A percentile compares a stretch with the other conserved stretches of the same genome.
phyloP scores from a whole-genome alignment of 2,113 vertebrate species.

The Pseudonaja textilis region DNA sequence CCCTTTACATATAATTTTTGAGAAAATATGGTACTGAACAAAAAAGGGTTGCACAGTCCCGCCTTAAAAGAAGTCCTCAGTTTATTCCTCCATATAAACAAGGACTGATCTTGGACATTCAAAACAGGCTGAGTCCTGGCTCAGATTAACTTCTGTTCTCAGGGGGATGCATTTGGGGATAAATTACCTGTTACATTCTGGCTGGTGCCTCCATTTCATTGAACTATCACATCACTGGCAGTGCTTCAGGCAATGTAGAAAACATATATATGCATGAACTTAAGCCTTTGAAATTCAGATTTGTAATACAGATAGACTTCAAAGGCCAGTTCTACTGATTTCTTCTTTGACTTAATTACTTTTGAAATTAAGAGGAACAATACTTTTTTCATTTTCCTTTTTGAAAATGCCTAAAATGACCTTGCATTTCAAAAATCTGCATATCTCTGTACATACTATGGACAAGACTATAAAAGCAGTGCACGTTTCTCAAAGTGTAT shows the following conservation, averaged over 20 bases:
- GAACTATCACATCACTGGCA: background rate
- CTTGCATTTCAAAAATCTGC: background rate
- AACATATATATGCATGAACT: slow-evolving; percentile 15
- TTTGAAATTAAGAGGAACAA: slow-evolving; percentile 5
- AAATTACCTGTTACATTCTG: background rate
- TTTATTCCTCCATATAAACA: background rate
- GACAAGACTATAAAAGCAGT: background rate
- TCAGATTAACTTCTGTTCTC: background rate
- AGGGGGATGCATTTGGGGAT: background rate
- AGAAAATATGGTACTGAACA: background rate
- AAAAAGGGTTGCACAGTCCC: background rate
- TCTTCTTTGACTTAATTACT: slow-evolving; percentile 36
- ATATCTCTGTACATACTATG: background rate
- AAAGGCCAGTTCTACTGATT: slow-evolving; percentile 7
- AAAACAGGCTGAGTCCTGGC: background rate
- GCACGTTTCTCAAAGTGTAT: background rate
- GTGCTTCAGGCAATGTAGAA: slow-evolving; percentile 3
- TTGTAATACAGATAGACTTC: slow-evolving; percentile 26
- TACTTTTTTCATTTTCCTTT: background rate
- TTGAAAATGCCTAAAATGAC: background rate
- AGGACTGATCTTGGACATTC: background rate
- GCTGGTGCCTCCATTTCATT: background rate
- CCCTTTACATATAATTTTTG: background rate
- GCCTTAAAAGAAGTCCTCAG: background rate
- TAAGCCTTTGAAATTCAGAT: slow-evolving; percentile 36